Base-by-base conservation (phyloP, 2,113 vertebrate genomes). In the Chionomys nivalis region DNA sequence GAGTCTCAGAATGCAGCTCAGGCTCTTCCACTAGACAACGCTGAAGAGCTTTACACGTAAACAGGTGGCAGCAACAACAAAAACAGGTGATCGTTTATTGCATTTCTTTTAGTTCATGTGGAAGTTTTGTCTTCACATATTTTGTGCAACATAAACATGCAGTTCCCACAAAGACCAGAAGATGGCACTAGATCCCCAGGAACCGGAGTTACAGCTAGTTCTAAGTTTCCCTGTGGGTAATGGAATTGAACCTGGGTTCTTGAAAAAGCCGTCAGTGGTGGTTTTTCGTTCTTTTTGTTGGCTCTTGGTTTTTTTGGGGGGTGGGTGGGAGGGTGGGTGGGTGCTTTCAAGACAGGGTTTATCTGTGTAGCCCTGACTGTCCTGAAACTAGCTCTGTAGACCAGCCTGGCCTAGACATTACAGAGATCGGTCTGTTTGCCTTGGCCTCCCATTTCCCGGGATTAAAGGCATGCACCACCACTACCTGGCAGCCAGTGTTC, bases 291-390 rank as follows among this genome's bases (percentile, higher is more conserved):
- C 55, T 58, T 58, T 5, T 58, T 58, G 17, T 58, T 58, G 55
- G 55, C 13, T 58, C 5, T 58, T 58, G 55, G 55, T 7, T 21
- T 7, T 21, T 19, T 58, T 58, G 55, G 17, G 16, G 13, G 55
- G 55, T 1, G 1, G 55, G 17, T 4, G 3, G 13, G 3, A 0
- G 17, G 55, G 17, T 58, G 17, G 14, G 14, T 55, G 47, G 10
- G 47, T 49, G 52, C 52, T 55, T 55, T 55, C 52, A 55, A 55
- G 52, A 55, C 52, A 55, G 52, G 52, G 52, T 55, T 55, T 55
- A 16, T 19, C 5, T 58, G 52, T 13, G 13, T 52, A 66, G 65
- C 65, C 65, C 26, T 66, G 26, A 12, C 26, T 66, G 65, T 66
- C 65, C 9, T 66, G 65, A 12, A 66, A 66, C 28, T 66, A 4